A percentile compares a stretch with the other conserved stretches of the same genome.
These are phyloP conservation scores for Drosophila asahinai DNA, from an alignment of 1,140 invertebrate genomes.

Conservation along the genomic window DNA sequence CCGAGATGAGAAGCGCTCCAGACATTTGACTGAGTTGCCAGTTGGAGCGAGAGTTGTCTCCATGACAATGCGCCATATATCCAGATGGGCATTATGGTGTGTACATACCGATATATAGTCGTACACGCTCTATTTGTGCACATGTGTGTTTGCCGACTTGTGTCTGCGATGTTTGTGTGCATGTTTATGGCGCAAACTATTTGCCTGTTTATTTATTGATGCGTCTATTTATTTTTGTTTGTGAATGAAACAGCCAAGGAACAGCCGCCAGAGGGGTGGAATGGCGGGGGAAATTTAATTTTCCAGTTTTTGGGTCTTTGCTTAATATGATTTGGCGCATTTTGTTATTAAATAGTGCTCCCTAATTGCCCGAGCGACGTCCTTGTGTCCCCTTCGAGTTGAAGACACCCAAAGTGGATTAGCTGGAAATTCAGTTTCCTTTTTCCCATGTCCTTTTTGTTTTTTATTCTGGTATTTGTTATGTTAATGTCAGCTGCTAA, in stretches of 20 bases:
- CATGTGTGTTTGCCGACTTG: slow-evolving; percentile 25
- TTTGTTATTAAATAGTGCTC: slow-evolving; percentile 17
- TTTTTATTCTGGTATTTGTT: slow-evolving; percentile 22
- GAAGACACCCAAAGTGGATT: slow-evolving; percentile 40
- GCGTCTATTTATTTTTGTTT: slow-evolving; percentile 61
- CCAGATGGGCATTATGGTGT: slow-evolving; percentile 14
- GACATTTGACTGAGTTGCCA: slow-evolving; percentile 53
- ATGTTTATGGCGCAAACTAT: slow-evolving; percentile 75
- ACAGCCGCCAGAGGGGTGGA: neutral
- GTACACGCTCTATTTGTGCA: slow-evolving; percentile 20
- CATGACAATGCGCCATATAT: slow-evolving; percentile 31
- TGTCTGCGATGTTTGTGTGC: slow-evolving; percentile 39
- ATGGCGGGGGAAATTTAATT: slow-evolving; percentile 19
- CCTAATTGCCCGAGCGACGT: slow-evolving; percentile 26
- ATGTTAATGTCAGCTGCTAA: slow-evolving; percentile 53
- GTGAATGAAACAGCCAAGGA: slow-evolving; percentile 10
- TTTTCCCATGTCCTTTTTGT: neutral
- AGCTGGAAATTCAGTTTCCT: slow-evolving; percentile 17
- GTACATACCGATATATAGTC: slow-evolving; percentile 28
- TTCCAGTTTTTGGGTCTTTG: slow-evolving; percentile 41
- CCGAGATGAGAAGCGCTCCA: slow-evolving; percentile 25
- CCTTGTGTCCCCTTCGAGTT: slow-evolving; percentile 9
- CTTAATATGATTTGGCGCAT: slow-evolving; percentile 42
- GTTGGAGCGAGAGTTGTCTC: slow-evolving; percentile 51
- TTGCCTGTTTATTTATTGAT: slow-evolving; percentile 73